Conservation (phyloP, 1,140 invertebrate species). For the Drosophila azteca region DNA sequence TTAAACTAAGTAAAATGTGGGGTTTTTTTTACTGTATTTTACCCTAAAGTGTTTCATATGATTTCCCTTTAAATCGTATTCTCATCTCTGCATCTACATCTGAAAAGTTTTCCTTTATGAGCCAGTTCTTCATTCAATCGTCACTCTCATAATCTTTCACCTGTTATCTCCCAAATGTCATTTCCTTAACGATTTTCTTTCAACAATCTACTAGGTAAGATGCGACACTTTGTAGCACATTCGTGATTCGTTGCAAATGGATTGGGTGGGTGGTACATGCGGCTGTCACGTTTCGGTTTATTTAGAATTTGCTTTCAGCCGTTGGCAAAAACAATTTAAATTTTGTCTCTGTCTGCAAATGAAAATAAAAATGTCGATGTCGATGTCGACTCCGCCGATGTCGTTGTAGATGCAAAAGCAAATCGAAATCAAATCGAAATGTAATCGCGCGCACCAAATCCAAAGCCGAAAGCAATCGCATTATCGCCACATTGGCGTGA, state of each 20-base stretch:
- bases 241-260: slow-evolving; percentile 46
- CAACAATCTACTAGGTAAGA: too few relatives aligned
- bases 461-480: slow-evolving; percentile 79
- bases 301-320: slow-evolving; percentile 68
- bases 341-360: slow-evolving; percentile 69
- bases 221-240: slow-evolving; percentile 22
- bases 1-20: too few relatives aligned
- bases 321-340: slow-evolving; percentile 77
- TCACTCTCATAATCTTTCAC: too few relatives aligned
- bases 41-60: too few relatives aligned
- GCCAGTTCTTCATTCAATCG: too few relatives aligned
- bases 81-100: neutral
- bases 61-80: neutral
- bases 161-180: too few relatives aligned
- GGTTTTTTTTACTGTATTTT: too few relatives aligned
- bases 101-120: neutral
- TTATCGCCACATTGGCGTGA: slow-evolving; percentile 80
- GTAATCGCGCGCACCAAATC: slow-evolving; percentile 77
- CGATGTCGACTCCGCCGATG: slow-evolving; percentile 36
- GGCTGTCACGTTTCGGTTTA: slow-evolving; percentile 59
- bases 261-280: slow-evolving; percentile 27
- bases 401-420: slow-evolving; percentile 57
- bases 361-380: slow-evolving; percentile 52
- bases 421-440: slow-evolving; percentile 81
- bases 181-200: too few relatives aligned